Evolutionary conservation across 2,797 vertebrate genomes (phyloP), one percentile per base, ranked within the genome.

Genomic region (Dallia pectoralis): DNA sequence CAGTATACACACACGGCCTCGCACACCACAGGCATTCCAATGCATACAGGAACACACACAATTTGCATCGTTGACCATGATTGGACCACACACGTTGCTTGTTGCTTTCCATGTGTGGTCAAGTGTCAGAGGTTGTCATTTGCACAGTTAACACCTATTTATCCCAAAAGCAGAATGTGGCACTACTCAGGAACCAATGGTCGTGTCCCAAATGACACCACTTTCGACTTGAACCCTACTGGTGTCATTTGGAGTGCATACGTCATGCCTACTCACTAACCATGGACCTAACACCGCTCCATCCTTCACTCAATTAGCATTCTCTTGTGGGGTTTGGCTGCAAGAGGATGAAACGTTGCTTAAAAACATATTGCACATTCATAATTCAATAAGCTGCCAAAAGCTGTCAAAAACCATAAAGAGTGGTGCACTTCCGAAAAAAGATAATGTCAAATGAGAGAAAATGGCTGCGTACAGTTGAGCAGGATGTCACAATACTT

Each of bases 371-470:
- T 56, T 69, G 29, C 68, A 16, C 6, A 69, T 69, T 15, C 53
- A 53, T 69, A 56, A 53, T 69, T 69, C 49, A 53, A 27, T 18
- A 36, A 30, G 48, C 48, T 36, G 48, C 48, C 16, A 22, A 5
- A 69, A 29, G 48, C n/a, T 69, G 48, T 53, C 68, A 69, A 53
- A 18, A 30, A 27, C 29, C 47, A 22, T 56, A 56, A 51, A 16
- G 25, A 67, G 63, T 36, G 29, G 30, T 19, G 32, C 63, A 19
- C 63, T 33, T 65, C 63, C 19, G 32, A 36, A 33, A 30, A 32
- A 30, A 32, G 63, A 19, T 30, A 65, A 64, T 19, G 62, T 16
- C 29, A 64, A 33, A 64, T 40, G 29, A 32, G 61, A 30, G 30
- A 64, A 33, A 32, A 7, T 19, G 32, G 32, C 32, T 27, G 47